Conservation (phyloP, 2,113 vertebrate genomes). For the Ceyx margarethae region DNA sequence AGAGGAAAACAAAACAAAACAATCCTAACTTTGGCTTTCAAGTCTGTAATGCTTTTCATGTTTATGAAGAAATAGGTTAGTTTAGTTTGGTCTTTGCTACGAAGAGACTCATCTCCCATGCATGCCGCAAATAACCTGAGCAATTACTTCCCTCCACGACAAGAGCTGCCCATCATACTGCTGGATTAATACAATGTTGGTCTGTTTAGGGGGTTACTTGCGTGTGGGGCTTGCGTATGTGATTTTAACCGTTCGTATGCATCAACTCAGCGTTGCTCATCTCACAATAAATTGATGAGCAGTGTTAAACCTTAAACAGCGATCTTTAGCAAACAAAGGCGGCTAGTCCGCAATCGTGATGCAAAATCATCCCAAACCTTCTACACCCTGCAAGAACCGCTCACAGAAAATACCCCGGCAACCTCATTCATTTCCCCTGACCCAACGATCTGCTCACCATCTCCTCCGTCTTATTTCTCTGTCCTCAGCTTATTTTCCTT, state of each 20-base stretch:
- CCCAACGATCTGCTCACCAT: constrained; percentile 42
- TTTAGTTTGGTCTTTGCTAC: background rate
- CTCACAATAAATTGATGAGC: background rate
- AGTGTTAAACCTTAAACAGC: background rate
- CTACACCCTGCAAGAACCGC: background rate
- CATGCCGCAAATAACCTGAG: constrained; percentile 10
- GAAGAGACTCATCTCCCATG: background rate
- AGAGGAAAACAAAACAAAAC: background rate
- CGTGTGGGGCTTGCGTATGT: background rate
- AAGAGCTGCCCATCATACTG: background rate
- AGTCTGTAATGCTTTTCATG: background rate
- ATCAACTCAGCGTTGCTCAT: background rate
- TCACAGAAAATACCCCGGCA: background rate
- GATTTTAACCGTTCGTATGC: background rate
- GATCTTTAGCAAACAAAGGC: constrained; percentile 32
- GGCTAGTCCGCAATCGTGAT: background rate
- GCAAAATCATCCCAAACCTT: background rate
- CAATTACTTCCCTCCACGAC: background rate
- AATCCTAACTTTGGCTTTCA: background rate
- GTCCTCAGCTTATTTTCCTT: background rate
- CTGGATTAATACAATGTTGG: background rate
- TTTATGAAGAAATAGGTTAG: background rate
- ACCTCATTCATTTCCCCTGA: background rate
- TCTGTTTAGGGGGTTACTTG: background rate
- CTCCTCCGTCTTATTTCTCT: background rate